Evolutionary conservation across 2,797 vertebrate genomes (phyloP).

Genomic region (Melopsittacus undulatus): DNA sequence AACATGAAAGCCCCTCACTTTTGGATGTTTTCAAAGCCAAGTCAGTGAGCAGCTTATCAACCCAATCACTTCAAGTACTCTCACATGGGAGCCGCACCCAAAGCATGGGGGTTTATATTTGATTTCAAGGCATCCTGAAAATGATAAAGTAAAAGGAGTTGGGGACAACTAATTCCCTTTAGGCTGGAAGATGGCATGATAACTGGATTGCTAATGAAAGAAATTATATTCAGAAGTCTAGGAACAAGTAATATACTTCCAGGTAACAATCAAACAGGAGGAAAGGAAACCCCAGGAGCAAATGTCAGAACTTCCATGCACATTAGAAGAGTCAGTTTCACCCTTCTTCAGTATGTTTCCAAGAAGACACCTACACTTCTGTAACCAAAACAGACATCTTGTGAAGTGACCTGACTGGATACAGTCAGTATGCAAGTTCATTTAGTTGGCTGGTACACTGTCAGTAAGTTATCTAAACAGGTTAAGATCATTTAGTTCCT

Average conservation of each 20-base stretch:
- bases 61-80: not conserved
- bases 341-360: not conserved
- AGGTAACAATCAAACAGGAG: not conserved
- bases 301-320: not conserved
- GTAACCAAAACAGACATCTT: not conserved
- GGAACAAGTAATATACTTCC: not conserved
- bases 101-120: not conserved
- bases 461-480: conserved; percentile 11
- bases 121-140: not conserved
- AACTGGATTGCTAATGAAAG: not conserved
- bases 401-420: not conserved
- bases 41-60: not conserved
- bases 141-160: not conserved
- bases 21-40: not conserved
- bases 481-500: not conserved
- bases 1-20: not conserved
- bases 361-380: not conserved
- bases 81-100: not conserved
- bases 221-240: not conserved
- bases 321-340: not conserved
- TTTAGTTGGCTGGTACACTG: not conserved
- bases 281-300: not conserved
- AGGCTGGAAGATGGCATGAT: not conserved
- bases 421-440: not conserved
- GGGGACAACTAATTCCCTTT: not conserved